These are phyloP conservation scores for Onchidella celtica DNA, from an alignment of 2,888 invertebrate species.

Conservation along the genomic window DNA sequence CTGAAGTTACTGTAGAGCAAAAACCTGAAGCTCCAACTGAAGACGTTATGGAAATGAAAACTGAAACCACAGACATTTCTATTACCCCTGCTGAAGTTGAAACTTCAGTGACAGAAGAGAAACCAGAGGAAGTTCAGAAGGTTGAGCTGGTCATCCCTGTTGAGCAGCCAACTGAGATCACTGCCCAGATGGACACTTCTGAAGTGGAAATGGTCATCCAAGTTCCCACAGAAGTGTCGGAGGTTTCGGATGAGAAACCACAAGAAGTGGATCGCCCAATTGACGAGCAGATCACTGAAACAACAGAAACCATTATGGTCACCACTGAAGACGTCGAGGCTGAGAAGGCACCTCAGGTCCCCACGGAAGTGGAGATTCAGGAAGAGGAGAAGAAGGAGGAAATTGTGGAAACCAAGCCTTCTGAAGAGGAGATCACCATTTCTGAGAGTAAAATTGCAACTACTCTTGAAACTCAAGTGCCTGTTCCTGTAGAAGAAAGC, in stretches of 20 bases:
- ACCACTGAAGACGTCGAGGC: slow-evolving; percentile 27
- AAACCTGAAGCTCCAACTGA: slow-evolving; percentile 50
- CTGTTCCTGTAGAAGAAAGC: slow-evolving; percentile 41
- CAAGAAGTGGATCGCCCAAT: slow-evolving; percentile 34
- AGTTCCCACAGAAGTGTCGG: slow-evolving; percentile 57
- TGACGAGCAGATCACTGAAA: slow-evolving; percentile 46
- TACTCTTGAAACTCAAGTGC: slow-evolving; percentile 49
- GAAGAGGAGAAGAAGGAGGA: slow-evolving; percentile 52
- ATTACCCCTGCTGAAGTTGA: slow-evolving; percentile 49
- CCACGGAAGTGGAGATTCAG: slow-evolving; percentile 31
- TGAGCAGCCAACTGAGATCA: slow-evolving; percentile 31
- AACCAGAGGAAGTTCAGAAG: slow-evolving; percentile 47
- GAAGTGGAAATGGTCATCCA: slow-evolving; percentile 55
- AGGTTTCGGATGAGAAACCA: slow-evolving; percentile 45
- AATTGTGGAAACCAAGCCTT: slow-evolving; percentile 26
- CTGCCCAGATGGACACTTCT: slow-evolving; percentile 32
- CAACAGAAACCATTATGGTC: slow-evolving; percentile 34
- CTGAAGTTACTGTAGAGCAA: slow-evolving; percentile 58
- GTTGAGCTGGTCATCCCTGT: slow-evolving; percentile 32
- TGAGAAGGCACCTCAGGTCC: slow-evolving; percentile 29
- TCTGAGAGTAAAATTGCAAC: slow-evolving; percentile 44
- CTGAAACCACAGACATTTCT: slow-evolving; percentile 52
- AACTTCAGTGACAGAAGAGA: slow-evolving; percentile 32
- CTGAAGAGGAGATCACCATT: slow-evolving; percentile 20
- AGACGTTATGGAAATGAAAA: slow-evolving; percentile 57